Evolutionary conservation across 1,140 invertebrate genomes (phyloP), one percentile per base, ranked within the genome.

Genomic region (Hypsibius dujardini): DNA sequence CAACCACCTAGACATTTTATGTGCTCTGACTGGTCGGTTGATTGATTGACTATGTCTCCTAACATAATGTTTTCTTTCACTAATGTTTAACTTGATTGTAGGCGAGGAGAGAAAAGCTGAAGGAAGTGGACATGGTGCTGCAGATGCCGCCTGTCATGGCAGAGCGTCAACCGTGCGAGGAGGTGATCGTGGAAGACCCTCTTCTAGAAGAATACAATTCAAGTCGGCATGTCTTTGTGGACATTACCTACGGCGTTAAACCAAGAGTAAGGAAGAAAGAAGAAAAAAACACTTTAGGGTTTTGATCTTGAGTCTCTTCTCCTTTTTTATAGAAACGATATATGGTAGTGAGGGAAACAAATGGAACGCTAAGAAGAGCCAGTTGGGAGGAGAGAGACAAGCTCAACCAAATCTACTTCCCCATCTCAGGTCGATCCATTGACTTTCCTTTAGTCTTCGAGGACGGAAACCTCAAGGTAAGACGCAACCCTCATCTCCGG

Each of bases 61-160:
- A 28, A 28, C 28, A 28, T 28, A 28, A 28, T 28, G 28, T 28
- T 28, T 28, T 28, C 28, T 28, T 28, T 28, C 50, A n/a, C 50
- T 56, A n/a, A 7, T 56, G 50, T 56, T 56, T 7, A n/a, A n/a
- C 50, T 56, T 7, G 62, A 7, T 67, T 78, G 40, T 62, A 83
- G 80, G 74, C 76, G 42, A 70, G 83, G 46, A 72, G 81, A 67
- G 81, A 82, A 72, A 84, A 86, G 0, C 76, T 84, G 69, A 74
- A 79, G 74, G 85, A 82, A 76, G 86, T 86, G 0, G 77, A 84
- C 1, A 73, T 82, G 71, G 80, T 87, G 46, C 78, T 96, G 46
- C 89, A 93, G 81, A 94, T 96, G 86, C 92, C 94, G 47, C 92
- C 91, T 47, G 84, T 92, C 46, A 83, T 93, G 47, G 84, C 86